phyloP scores from a whole-genome alignment of 1,140 invertebrate species.

The Heliconius nattereri region DNA sequence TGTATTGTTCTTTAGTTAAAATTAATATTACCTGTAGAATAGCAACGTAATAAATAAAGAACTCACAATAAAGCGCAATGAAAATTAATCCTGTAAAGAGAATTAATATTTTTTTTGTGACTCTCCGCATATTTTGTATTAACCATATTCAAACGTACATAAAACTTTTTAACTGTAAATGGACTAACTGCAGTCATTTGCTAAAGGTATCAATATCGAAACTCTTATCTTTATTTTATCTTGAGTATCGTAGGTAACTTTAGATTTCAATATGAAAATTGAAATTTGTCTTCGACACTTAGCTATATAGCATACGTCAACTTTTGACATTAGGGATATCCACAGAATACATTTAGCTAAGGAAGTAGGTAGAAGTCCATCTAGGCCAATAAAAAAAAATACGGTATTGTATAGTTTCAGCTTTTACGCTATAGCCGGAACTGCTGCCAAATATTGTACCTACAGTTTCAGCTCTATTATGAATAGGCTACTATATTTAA shows the following conservation, averaged over 20 bases:
- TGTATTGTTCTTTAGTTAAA: conserved; percentile 5
- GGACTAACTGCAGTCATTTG: background rate
- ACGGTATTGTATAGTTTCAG: no score
- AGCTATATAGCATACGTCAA: background rate
- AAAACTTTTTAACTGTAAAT: background rate
- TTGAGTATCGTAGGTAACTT: background rate
- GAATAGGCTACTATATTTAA: no score
- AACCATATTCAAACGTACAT: conserved; percentile 8
- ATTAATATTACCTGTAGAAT: conserved; percentile 55
- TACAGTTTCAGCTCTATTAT: no score
- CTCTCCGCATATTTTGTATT: conserved; percentile 49
- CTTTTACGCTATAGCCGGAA: no score
- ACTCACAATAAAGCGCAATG: conserved; percentile 65
- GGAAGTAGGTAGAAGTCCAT: no score
- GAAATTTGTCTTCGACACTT: background rate
- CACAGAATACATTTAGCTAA: no score
- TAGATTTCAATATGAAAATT: background rate
- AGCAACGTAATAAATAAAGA: conserved; percentile 65
- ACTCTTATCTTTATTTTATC: background rate
- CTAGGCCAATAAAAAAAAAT: no score
- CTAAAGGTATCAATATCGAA: background rate
- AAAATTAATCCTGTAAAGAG: conserved; percentile 54
- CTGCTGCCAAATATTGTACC: no score
- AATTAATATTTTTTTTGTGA: conserved; percentile 57
- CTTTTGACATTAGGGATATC: background rate